phyloP scores from a whole-genome alignment of 2,888 invertebrate species.

The Amblyjoppa proteus region DNA sequence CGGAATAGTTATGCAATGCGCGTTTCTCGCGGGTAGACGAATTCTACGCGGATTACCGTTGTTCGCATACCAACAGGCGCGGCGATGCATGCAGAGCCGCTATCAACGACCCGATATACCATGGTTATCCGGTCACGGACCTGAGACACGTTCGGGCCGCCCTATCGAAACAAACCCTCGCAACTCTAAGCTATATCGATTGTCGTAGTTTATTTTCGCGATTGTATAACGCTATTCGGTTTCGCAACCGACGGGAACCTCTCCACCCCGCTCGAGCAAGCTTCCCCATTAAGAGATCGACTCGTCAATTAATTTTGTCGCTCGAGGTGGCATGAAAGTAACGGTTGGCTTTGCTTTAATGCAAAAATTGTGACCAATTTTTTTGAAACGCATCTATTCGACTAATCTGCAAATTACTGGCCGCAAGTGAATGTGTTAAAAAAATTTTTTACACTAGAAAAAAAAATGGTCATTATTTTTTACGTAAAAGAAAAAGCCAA shows the following conservation, averaged over 20 bases:
- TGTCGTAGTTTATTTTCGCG: neutral
- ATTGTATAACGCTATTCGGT: neutral
- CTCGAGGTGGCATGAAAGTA: no score
- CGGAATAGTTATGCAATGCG: constrained; percentile 62
- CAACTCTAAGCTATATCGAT: neutral
- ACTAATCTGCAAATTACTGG: no score
- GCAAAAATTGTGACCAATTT: no score
- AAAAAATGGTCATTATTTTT: neutral
- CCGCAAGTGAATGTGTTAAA: no score
- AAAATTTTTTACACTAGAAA: neutral
- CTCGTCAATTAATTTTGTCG: no score
- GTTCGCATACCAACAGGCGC: constrained; percentile 27
- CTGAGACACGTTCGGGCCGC: constrained; percentile 31
- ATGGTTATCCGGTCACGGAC: constrained; percentile 61
- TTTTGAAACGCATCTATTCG: no score
- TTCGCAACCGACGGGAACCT: neutral
- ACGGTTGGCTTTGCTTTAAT: no score
- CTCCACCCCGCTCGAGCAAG: neutral
- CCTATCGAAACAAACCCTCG: neutral
- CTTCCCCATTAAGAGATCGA: neutral
- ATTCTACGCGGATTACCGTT: constrained; percentile 17
- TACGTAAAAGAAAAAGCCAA: no score
- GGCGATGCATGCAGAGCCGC: constrained; percentile 45
- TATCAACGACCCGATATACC: constrained; percentile 60
- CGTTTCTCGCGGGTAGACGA: constrained; percentile 41